Evolutionary conservation across 1,140 invertebrate genomes (phyloP).

Genomic region (Onthophagus taurus): DNA sequence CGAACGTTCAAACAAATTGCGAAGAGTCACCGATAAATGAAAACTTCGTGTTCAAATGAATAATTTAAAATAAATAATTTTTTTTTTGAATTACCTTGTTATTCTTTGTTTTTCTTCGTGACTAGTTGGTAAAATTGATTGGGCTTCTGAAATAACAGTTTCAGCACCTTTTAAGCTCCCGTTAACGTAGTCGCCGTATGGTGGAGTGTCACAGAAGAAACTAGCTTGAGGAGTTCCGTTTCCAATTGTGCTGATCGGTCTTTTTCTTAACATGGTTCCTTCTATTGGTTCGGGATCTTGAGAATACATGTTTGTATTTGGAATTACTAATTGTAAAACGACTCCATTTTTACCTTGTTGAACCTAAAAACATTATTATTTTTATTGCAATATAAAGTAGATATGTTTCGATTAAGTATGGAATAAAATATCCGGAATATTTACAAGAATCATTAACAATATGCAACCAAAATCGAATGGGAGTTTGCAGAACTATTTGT

Average conservation of each 20-base stretch:
- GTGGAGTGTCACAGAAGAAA: background rate
- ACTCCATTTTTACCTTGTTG: slow-evolving; percentile 3
- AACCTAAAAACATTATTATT: slow-evolving; percentile 1
- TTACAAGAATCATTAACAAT: too few species aligned
- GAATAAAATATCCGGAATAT: too few species aligned
- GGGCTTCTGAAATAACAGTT: slow-evolving; percentile 3
- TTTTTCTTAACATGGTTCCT: background rate
- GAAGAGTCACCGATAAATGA: too few species aligned
- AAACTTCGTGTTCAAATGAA: too few species aligned
- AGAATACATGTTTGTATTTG: slow-evolving; percentile 3
- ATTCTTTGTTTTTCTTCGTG: slow-evolving; percentile 3
- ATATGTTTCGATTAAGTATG: too few species aligned
- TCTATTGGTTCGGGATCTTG: background rate
- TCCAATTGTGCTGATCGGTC: background rate
- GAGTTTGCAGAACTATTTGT: too few species aligned
- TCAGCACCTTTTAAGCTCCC: slow-evolving; percentile 6
- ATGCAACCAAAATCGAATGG: too few species aligned
- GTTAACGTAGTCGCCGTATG: slow-evolving; percentile 1
- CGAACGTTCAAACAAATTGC: too few species aligned
- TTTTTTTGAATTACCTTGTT: background rate
- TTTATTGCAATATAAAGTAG: too few species aligned
- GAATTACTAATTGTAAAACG: background rate
- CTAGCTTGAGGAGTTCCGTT: slow-evolving; percentile 1
- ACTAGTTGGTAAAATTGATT: background rate
- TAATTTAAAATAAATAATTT: background rate